phyloP scores from a whole-genome alignment of 2,888 invertebrate species.

The Cancer borealis region DNA sequence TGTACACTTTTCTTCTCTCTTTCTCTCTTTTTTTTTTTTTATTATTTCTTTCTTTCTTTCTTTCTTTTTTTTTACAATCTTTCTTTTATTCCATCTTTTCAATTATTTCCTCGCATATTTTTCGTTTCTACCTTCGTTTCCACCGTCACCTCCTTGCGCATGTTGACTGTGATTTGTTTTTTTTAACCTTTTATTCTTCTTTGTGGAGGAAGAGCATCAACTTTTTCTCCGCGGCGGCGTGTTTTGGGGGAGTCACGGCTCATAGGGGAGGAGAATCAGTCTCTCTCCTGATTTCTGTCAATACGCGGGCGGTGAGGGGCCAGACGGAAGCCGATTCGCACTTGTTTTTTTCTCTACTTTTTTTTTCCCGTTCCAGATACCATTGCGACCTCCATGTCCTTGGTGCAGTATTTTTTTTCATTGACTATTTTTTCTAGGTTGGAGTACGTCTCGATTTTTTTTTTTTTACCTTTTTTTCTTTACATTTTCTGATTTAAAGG shows the following conservation, averaged over 20 bases:
- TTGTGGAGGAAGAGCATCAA: not conserved
- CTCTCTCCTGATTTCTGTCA: not conserved
- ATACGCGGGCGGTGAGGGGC: not conserved
- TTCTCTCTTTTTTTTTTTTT: not conserved
- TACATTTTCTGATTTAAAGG: not conserved
- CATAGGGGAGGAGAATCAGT: not conserved
- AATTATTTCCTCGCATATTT: not conserved
- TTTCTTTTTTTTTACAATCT: not conserved
- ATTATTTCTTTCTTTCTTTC: not conserved
- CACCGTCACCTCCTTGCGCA: not conserved
- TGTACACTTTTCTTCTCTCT: not conserved
- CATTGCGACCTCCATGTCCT: not conserved
- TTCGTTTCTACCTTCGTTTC: not conserved
- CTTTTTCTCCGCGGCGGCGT: not conserved
- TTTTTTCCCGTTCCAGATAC: not conserved
- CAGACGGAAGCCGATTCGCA: not conserved
- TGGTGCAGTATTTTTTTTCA: too few species aligned
- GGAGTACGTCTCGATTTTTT: too few species aligned
- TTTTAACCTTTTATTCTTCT: not conserved
- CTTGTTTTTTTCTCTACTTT: not conserved
- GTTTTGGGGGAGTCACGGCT: not conserved
- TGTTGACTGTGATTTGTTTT: not conserved
- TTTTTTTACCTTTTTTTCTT: not conserved
- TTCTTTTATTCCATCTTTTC: not conserved
- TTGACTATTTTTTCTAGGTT: not conserved